Conservation (phyloP, 2,113 vertebrate genomes). For the Xiphophorus hellerii region DNA sequence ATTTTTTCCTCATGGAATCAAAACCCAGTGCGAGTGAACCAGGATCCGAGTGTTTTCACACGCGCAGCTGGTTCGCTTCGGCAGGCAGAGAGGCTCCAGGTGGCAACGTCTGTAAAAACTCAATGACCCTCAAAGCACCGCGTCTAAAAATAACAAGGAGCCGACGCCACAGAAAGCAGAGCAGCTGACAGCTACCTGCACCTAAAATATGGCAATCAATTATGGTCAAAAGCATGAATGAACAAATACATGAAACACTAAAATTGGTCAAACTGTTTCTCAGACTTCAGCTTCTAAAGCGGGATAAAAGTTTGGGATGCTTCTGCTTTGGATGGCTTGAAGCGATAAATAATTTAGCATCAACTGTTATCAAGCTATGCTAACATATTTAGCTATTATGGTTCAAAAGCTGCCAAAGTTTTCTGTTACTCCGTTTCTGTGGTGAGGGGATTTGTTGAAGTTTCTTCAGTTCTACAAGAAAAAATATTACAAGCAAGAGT, state of each 20-base stretch:
- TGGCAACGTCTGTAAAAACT: conserved; percentile 50
- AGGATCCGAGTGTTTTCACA: conserved; percentile 28
- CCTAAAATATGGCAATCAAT: conserved; percentile 43
- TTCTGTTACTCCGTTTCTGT: too few species aligned
- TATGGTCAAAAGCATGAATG: conserved; percentile 34
- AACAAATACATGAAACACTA: conserved; percentile 17
- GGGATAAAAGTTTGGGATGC: background rate
- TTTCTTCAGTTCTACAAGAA: too few species aligned
- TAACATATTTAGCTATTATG: too few species aligned
- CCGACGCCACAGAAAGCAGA: conserved; percentile 19
- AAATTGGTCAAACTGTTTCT: conserved; percentile 22
- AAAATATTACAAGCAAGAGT: too few species aligned
- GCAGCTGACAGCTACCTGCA: conserved; percentile 48
- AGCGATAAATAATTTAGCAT: background rate
- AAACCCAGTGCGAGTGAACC: conserved; percentile 18
- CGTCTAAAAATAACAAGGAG: conserved; percentile 61
- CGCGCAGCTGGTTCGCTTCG: conserved; percentile 24
- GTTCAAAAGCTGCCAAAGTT: too few species aligned
- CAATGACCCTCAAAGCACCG: conserved; percentile 54
- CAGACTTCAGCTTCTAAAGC: background rate
- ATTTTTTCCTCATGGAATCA: background rate
- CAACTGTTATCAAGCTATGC: background rate
- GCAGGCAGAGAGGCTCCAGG: conserved; percentile 62
- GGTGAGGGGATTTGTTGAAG: too few species aligned
- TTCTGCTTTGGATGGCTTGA: background rate